Conservation (phyloP, 2,113 vertebrate genomes). For the Chionis minor region DNA sequence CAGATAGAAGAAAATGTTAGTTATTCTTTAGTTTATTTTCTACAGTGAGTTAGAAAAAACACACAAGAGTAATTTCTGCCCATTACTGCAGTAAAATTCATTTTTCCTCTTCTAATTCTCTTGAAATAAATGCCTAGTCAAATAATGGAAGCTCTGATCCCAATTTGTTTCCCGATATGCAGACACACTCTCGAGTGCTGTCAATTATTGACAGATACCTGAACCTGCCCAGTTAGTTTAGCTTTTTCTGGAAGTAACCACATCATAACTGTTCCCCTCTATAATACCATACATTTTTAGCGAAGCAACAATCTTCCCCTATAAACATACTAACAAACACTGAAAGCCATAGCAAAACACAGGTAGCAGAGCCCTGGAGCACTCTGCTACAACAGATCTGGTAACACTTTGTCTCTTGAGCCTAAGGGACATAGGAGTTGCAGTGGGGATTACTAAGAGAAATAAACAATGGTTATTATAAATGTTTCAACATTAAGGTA, state of each 20-base stretch:
- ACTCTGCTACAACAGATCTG: not conserved
- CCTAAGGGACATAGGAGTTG: not conserved
- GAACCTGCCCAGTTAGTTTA: not conserved
- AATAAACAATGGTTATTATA: conserved; percentile 58
- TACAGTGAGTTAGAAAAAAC: not conserved
- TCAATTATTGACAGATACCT: not conserved
- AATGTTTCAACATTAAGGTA: conserved; percentile 40
- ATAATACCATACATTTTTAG: not conserved
- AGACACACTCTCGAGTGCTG: not conserved
- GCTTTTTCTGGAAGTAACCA: not conserved
- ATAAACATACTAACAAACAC: not conserved
- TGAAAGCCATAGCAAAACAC: not conserved
- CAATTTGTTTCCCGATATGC: not conserved
- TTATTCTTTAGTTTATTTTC: not conserved
- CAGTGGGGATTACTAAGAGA: conserved; percentile 30
- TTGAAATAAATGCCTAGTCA: not conserved
- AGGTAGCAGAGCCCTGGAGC: not conserved
- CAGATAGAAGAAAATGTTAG: not conserved
- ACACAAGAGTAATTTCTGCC: not conserved
- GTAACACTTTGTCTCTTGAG: not conserved
- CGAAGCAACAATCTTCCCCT: not conserved
- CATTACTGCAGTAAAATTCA: not conserved
- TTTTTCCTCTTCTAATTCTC: not conserved
- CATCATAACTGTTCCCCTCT: not conserved
- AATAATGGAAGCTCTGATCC: not conserved